Conservation (phyloP, 2,797 vertebrate species). For the Danio tinwini region DNA sequence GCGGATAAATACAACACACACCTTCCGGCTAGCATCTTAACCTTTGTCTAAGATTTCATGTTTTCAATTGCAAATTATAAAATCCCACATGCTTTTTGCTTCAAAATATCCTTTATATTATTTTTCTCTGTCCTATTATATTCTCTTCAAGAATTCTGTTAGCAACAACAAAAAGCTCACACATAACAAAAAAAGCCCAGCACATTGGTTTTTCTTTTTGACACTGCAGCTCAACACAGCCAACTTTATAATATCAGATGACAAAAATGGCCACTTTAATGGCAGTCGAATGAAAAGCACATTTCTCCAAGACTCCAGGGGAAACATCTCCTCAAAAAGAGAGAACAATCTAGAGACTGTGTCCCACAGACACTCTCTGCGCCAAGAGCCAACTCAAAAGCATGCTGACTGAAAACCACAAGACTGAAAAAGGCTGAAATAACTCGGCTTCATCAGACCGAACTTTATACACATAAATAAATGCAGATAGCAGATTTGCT, state of each 20-base stretch:
- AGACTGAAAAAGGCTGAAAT: conserved; percentile 22
- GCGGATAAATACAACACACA: too few species aligned
- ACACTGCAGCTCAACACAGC: background rate
- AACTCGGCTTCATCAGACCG: background rate
- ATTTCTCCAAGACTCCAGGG: conserved; percentile 38
- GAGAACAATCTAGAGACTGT: conserved; percentile 43
- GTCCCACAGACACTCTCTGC: conserved; percentile 43
- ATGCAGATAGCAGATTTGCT: conserved; percentile 6
- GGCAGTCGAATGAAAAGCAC: conserved; percentile 43
- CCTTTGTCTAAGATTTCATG: background rate
- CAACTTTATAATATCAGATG: conserved; percentile 17
- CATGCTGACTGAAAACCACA: conserved; percentile 35
- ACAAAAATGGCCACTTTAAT: conserved; percentile 15
- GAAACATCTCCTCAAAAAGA: conserved; percentile 10
- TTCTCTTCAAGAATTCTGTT: background rate
- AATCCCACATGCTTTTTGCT: background rate
- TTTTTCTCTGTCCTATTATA: background rate
- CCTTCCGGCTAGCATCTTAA: too few species aligned
- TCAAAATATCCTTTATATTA: background rate
- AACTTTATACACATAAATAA: conserved; percentile 8
- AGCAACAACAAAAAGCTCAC: conserved; percentile 3
- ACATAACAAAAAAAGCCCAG: background rate
- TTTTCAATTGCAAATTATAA: background rate
- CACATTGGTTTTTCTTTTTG: background rate
- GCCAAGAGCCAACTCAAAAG: conserved; percentile 8